Conservation (phyloP, 2,797 vertebrate species). For the Crenuchus spilurus region DNA sequence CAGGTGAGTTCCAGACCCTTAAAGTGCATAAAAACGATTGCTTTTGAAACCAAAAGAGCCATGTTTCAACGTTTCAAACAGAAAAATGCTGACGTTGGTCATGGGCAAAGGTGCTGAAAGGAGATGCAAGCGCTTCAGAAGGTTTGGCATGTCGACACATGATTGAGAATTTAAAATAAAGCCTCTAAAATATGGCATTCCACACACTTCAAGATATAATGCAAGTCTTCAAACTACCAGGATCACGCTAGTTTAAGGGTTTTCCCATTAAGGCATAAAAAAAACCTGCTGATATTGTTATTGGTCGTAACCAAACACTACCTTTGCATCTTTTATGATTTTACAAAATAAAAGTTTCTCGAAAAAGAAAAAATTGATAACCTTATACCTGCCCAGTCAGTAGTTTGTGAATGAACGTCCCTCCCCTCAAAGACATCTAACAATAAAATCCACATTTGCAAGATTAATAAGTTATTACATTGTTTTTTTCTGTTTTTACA, state of each 20-base stretch:
- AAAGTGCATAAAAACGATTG: slow-evolving; percentile 43
- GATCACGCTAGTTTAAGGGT: too few relatives aligned
- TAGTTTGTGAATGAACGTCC: slow-evolving; percentile 41
- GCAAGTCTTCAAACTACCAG: too few relatives aligned
- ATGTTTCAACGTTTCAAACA: slow-evolving; percentile 2
- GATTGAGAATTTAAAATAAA: too few relatives aligned
- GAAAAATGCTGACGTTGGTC: not conserved
- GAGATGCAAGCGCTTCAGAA: too few relatives aligned
- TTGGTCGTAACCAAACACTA: slow-evolving; percentile 14
- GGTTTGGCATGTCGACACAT: too few relatives aligned
- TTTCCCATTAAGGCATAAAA: slow-evolving; percentile 74
- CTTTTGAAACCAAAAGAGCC: slow-evolving; percentile 14
- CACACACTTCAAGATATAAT: too few relatives aligned
- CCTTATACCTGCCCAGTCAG: slow-evolving; percentile 52
- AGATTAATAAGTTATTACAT: slow-evolving; percentile 79
- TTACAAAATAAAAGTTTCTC: slow-evolving; percentile 32
- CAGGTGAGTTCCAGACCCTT: slow-evolving; percentile 7
- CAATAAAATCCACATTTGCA: slow-evolving; percentile 80
- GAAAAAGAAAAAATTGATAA: slow-evolving; percentile 10
- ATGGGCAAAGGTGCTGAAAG: slow-evolving; percentile 14
- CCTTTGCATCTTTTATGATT: slow-evolving; percentile 19
- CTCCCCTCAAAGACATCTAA: slow-evolving; percentile 72
- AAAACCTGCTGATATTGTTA: slow-evolving; percentile 28
- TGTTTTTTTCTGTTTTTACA: slow-evolving; percentile 62
- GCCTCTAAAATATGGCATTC: too few relatives aligned